Conservation (phyloP, 1,140 invertebrate species). For the Ostrea edulis region DNA sequence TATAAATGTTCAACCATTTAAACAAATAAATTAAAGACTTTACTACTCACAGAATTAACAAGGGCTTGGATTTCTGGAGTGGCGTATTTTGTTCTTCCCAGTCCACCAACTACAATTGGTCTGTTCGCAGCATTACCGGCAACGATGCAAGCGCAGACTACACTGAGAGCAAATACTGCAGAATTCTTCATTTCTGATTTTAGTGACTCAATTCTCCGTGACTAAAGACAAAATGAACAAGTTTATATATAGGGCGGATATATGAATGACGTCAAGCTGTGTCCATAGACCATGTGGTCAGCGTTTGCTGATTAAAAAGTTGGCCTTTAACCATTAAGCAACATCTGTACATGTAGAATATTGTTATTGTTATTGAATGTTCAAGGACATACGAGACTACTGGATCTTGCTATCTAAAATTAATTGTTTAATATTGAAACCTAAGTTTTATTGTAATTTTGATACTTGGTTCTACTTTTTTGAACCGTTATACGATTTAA, state of each 20-base stretch:
- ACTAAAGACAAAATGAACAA: background rate
- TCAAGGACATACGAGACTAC: too few relatives aligned
- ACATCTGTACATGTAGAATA: background rate
- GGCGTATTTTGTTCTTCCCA: background rate
- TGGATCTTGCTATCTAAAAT: too few relatives aligned
- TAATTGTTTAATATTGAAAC: too few relatives aligned
- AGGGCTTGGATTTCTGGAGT: background rate
- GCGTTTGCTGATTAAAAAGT: constrained; percentile 5
- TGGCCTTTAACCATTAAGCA: constrained; percentile 41
- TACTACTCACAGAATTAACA: background rate
- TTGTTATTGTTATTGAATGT: too few relatives aligned
- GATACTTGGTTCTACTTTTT: too few relatives aligned
- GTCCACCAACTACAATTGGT: background rate
- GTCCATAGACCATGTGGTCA: background rate
- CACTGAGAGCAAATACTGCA: background rate
- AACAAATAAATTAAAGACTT: too few relatives aligned
- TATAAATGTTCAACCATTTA: too few relatives aligned
- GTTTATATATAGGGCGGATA: background rate
- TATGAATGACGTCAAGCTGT: constrained; percentile 19
- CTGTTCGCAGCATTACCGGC: background rate
- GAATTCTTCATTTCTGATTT: constrained; percentile 50
- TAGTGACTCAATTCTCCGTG: background rate
- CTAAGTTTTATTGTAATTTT: too few relatives aligned
- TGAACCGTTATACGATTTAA: too few relatives aligned
- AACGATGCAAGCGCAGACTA: background rate